Evolutionary conservation across 1,140 invertebrate genomes (phyloP).

Genomic region (Hirudo medicinalis): DNA sequence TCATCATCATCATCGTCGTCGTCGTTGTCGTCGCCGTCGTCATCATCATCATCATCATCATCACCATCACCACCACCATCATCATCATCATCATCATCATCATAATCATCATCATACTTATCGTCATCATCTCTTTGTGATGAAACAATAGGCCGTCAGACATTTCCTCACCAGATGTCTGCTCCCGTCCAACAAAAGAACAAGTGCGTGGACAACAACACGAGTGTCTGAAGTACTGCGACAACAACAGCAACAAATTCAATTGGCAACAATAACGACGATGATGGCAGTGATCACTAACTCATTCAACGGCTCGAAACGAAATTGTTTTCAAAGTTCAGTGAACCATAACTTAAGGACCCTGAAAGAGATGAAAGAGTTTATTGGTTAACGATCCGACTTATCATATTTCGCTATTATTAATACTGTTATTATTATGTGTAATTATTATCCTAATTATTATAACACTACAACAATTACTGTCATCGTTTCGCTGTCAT

Average conservation of each 20-base stretch:
- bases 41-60: background rate
- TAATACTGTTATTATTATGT: background rate
- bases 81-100: constrained; percentile 8
- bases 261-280: background rate
- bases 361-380: background rate
- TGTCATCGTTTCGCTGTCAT: background rate
- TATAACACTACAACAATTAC: background rate
- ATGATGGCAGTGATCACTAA: background rate
- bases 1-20: background rate
- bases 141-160: background rate
- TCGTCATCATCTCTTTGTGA: background rate
- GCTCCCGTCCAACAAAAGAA: background rate
- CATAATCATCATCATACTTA: background rate
- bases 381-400: background rate
- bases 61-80: background rate
- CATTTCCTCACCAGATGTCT: background rate
- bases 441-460: background rate
- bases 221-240: background rate
- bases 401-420: background rate
- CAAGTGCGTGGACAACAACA: background rate
- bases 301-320: background rate
- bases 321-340: background rate
- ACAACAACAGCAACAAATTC: background rate
- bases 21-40: background rate
- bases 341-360: background rate